Percentiles rank a stretch among this genome's conserved stretches.
phyloP scores from a whole-genome alignment of 2,888 invertebrate species.

The Portevinia maculata region DNA sequence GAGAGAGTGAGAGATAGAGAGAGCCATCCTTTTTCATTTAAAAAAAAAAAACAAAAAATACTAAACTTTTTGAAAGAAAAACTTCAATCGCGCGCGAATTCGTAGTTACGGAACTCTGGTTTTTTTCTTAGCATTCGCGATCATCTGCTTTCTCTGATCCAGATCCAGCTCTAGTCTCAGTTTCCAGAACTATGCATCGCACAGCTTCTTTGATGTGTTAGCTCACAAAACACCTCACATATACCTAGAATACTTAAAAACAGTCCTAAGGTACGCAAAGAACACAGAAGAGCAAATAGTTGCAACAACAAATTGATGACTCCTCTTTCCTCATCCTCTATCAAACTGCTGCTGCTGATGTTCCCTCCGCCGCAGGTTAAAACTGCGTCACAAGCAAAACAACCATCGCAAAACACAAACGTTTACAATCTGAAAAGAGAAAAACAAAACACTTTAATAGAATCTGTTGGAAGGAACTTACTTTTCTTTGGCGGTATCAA shows the following conservation, averaged over 20 bases:
- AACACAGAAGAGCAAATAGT: constrained; percentile 27
- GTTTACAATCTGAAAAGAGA: constrained; percentile 55
- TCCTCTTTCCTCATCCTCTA: constrained; percentile 73
- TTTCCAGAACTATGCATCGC: constrained; percentile 5
- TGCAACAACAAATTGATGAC: constrained; percentile 58
- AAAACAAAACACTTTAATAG: constrained; percentile 77
- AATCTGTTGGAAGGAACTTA: constrained; percentile 86
- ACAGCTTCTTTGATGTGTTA: constrained; percentile 11
- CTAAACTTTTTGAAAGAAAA: constrained; percentile 15
- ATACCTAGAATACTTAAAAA: constrained; percentile 35
- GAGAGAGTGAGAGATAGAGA: constrained; percentile 70
- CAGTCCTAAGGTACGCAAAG: constrained; percentile 41
- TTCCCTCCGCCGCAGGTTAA: neutral
- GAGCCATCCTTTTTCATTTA: constrained; percentile 55
- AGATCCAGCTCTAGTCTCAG: constrained; percentile 23
- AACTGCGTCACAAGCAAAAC: constrained; percentile 55
- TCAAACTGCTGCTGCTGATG: constrained; percentile 31
- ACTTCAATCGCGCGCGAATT: constrained; percentile 9
- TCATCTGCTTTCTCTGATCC: constrained; percentile 24
- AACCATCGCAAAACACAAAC: constrained; percentile 55
- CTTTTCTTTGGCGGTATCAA: constrained; percentile 94
- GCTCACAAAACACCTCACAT: constrained; percentile 11
- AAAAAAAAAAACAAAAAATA: constrained; percentile 18
- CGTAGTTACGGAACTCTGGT: neutral
- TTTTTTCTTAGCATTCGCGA: neutral